A percentile compares a stretch with the other conserved stretches of the same genome.
Conservation (phyloP, 2,797 vertebrate genomes). For the Enteromius anoplus region DNA sequence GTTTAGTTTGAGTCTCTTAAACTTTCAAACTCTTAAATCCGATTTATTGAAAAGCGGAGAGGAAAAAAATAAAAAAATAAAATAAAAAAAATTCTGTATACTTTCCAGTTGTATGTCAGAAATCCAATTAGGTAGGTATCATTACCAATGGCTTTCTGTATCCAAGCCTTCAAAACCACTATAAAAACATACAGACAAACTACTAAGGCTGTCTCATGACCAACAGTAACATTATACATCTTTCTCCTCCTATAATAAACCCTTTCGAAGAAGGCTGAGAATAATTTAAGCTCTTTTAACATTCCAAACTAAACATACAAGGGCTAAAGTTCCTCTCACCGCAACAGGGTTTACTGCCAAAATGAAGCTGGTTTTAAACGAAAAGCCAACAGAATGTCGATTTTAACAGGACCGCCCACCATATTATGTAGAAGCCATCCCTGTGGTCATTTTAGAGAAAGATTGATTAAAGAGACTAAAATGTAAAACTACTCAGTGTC, state of each 20-base stretch:
- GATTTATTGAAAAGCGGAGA: not conserved
- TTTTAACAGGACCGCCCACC: conserved; percentile 5
- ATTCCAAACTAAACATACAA: conserved; percentile 36
- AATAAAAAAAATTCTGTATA: not conserved
- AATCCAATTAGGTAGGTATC: conserved; percentile 43
- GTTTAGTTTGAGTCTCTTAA: not conserved
- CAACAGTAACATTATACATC: conserved; percentile 24
- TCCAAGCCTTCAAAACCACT: conserved; percentile 45
- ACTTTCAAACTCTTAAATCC: conserved; percentile 10
- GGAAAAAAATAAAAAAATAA: not conserved
- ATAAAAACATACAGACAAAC: conserved; percentile 35
- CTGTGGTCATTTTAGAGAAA: not conserved
- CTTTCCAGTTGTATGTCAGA: conserved; percentile 5
- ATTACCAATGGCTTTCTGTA: conserved; percentile 41
- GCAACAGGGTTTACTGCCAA: conserved; percentile 27
- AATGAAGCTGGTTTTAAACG: conserved; percentile 26
- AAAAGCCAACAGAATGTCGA: conserved; percentile 21
- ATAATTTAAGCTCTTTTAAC: conserved; percentile 34
- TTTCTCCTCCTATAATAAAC: conserved; percentile 20
- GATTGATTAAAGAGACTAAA: conserved; percentile 22
- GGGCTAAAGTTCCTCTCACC: conserved; percentile 36
- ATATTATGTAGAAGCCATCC: conserved; percentile 5
- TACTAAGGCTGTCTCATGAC: conserved; percentile 25
- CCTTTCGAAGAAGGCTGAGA: conserved; percentile 35
- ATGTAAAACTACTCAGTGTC: not conserved